A percentile compares a stretch with the other conserved stretches of the same genome.
Evolutionary conservation across 2,888 invertebrate species (phyloP).

Genomic region (Hecatera dysodea): DNA sequence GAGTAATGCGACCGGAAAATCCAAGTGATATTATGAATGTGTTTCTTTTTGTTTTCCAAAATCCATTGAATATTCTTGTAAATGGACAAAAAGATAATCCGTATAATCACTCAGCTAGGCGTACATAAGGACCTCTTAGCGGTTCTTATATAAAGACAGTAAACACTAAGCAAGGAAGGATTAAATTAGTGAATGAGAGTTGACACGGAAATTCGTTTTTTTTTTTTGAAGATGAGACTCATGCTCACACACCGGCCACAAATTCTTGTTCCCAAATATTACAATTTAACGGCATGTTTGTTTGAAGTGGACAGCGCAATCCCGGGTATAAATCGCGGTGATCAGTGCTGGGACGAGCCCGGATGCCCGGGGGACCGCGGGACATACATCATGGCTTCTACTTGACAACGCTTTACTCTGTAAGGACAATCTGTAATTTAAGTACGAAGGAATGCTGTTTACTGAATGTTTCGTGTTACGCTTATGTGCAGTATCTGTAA

Average conservation of each 20-base stretch:
- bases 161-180: too few species aligned
- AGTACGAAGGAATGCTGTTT: conserved; percentile 37
- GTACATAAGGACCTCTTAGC: too few species aligned
- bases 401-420: conserved; percentile 66
- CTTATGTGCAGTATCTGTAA: neutral
- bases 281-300: conserved; percentile 77
- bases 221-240: neutral
- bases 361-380: conserved; percentile 67
- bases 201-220: neutral
- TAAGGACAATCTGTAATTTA: conserved; percentile 55
- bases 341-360: conserved; percentile 68
- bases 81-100: neutral
- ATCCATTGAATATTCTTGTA: too few species aligned
- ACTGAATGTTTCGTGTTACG: conserved; percentile 1
- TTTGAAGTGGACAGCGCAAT: conserved; percentile 76
- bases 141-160: too few species aligned
- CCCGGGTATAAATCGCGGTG: conserved; percentile 76
- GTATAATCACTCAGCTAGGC: too few species aligned
- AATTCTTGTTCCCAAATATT: conserved; percentile 47
- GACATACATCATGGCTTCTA: conserved; percentile 78
- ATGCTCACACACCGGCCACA: conserved; percentile 29
- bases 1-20: too few species aligned
- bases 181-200: too few species aligned
- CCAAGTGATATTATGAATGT: too few species aligned
- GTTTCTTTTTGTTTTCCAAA: too few species aligned